A percentile compares a stretch with the other conserved stretches of the same genome.
Evolutionary conservation across 2,113 vertebrate species (phyloP).

Genomic region (Anolis sagrei): DNA sequence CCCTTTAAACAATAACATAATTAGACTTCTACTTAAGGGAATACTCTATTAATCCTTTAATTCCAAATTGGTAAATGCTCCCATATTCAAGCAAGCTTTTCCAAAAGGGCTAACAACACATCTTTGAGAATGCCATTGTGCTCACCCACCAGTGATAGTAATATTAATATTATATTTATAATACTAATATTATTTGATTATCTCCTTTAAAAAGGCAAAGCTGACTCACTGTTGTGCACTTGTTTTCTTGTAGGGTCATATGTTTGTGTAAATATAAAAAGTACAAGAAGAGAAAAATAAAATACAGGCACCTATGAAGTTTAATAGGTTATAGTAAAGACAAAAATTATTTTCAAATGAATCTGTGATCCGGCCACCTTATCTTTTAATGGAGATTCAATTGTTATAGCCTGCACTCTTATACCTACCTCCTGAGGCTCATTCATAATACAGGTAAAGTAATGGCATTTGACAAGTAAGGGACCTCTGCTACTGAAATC

Average conservation of each 20-base stretch:
- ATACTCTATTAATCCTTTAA: no score
- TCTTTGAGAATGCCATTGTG: no score
- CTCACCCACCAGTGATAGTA: no score
- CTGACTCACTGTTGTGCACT: not conserved
- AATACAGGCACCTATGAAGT: not conserved
- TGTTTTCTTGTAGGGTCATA: not conserved
- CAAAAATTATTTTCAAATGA: not conserved
- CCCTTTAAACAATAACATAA: no score
- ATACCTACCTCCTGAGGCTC: not conserved
- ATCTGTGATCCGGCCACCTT: not conserved
- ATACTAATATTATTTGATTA: no score
- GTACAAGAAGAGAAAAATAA: constrained; percentile 13
- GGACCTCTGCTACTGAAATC: not conserved
- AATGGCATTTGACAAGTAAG: constrained; percentile 8
- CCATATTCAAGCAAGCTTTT: no score
- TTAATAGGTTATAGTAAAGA: not conserved
- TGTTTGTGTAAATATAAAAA: not conserved
- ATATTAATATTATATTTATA: no score
- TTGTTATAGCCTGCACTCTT: not conserved
- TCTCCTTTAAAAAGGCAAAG: not conserved
- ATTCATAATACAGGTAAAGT: constrained; percentile 10
- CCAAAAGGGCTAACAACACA: no score
- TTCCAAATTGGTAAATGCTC: no score
- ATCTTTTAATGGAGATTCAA: not conserved
- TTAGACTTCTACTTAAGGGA: no score